Percentiles rank a stretch among this genome's conserved stretches.
Evolutionary conservation across 2,113 vertebrate genomes (phyloP).

Genomic region (Hyla sarda): DNA sequence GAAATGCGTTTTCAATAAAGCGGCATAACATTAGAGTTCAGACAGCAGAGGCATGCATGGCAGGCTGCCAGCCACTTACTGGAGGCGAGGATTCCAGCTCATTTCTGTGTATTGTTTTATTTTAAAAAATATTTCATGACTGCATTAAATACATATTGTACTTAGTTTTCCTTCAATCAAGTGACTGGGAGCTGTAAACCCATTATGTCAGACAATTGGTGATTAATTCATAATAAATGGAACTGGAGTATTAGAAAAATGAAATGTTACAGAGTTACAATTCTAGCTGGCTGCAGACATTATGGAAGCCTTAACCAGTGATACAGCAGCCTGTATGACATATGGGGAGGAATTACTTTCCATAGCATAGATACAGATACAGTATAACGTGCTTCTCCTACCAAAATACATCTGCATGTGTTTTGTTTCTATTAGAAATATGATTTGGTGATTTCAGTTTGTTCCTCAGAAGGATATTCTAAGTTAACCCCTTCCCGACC

Average conservation of each 20-base stretch:
- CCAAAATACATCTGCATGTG: background rate
- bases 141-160: slow-evolving; percentile 41
- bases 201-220: slow-evolving; percentile 12
- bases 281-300: background rate
- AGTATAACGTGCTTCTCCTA: background rate
- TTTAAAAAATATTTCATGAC: slow-evolving; percentile 31
- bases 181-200: slow-evolving; percentile 2
- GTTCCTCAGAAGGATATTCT: too few relatives aligned
- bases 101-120: slow-evolving; percentile 34
- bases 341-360: background rate
- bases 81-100: slow-evolving; percentile 34
- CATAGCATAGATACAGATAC: background rate
- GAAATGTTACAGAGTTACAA: background rate
- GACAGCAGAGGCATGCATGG: slow-evolving; percentile 1
- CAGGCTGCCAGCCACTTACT: slow-evolving; percentile 34
- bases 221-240: slow-evolving; percentile 30
- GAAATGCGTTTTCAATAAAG: slow-evolving; percentile 46
- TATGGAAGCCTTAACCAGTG: background rate
- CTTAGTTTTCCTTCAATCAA: slow-evolving; percentile 15
- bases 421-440: background rate
- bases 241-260: background rate
- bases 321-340: background rate
- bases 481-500: too few relatives aligned
- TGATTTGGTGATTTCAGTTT: background rate
- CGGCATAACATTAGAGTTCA: slow-evolving; percentile 28